Evolutionary conservation across 2,113 vertebrate genomes (phyloP), one percentile per base, ranked within the genome.

Genomic region (Holacanthus passer): DNA sequence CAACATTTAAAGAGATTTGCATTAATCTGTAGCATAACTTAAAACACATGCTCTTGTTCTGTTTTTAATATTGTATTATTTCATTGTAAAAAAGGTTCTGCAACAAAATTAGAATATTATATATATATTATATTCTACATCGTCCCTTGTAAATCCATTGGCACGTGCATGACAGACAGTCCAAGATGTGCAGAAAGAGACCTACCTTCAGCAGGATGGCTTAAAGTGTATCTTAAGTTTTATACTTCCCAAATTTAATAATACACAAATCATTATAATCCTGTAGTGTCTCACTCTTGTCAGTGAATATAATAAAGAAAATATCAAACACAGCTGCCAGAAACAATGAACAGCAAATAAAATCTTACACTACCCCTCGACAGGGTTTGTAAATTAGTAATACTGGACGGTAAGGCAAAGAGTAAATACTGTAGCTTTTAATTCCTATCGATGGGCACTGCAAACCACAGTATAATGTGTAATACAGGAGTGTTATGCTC

Each of bases 61-160:
- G 60, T 59, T 79, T 59, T 47, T 58, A 77, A 65, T 24, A 71
- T 2, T 73, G 14, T 59, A 39, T 77, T 81, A 52, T 83, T 52
- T 17, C 8, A 5, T 19, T 73, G 48, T 81, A 82, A 76, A 84
- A 87, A 91, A 87, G 22, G 35, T 80, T 80, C 39, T 35, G 59
- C 59, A 64, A 78, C 72, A 88, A 74, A 82, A 70, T 81, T 47
- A 56, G 56, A 87, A 79, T 81, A 80, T 79, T 63, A 64, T 35
- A 81, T 48, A 74, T 71, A 68, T 70, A 85, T 77, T 39, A 58
- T 63, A 59, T 84, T 43, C 37, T 64, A 59, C 47, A 68, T 79
- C 48, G 63, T 90, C 88, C 88, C 84, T 90, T 88, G 19, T 86
- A 82, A 83, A 79, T 87, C 87, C 74, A 77, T 83, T 84, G 83